A percentile compares a stretch with the other conserved stretches of the same genome.
phyloP scores from a whole-genome alignment of 2,888 invertebrate genomes.

The Stratiomys singularior region DNA sequence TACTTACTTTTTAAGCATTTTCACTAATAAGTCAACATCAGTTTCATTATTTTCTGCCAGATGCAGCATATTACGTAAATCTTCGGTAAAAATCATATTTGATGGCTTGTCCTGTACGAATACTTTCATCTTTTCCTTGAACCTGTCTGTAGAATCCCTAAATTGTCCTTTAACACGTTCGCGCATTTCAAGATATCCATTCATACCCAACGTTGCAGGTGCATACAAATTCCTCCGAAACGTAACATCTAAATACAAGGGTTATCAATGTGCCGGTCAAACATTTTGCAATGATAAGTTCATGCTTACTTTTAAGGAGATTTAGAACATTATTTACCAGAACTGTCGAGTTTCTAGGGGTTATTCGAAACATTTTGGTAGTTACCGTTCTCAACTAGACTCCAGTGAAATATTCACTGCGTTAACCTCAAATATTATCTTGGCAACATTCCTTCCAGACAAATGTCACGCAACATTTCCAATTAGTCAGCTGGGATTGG shows the following conservation, averaged over 20 bases:
- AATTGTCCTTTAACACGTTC: constrained; percentile 71
- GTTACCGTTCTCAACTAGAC: no score
- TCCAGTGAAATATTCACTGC: no score
- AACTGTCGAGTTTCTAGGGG: neutral
- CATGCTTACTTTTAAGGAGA: neutral
- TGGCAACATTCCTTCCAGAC: no score
- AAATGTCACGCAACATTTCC: no score
- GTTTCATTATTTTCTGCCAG: constrained; percentile 70
- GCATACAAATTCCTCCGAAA: constrained; percentile 41
- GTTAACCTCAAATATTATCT: no score
- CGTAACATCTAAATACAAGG: constrained; percentile 18
- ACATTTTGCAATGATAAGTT: neutral
- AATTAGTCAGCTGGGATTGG: no score
- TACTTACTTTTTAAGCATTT: constrained; percentile 76
- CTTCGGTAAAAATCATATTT: constrained; percentile 84
- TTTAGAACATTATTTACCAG: neutral
- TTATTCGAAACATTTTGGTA: constrained; percentile 9
- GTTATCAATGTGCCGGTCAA: neutral
- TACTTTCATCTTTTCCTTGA: constrained; percentile 76
- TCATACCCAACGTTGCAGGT: constrained; percentile 68
- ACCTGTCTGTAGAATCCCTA: constrained; percentile 71
- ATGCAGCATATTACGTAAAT: constrained; percentile 83
- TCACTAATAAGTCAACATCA: constrained; percentile 72
- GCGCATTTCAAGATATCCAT: constrained; percentile 69
- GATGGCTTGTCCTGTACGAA: constrained; percentile 68